Evolutionary conservation across 1,140 invertebrate genomes (phyloP), one percentile per base, ranked within the genome.

Genomic region (Apis laboriosa): DNA sequence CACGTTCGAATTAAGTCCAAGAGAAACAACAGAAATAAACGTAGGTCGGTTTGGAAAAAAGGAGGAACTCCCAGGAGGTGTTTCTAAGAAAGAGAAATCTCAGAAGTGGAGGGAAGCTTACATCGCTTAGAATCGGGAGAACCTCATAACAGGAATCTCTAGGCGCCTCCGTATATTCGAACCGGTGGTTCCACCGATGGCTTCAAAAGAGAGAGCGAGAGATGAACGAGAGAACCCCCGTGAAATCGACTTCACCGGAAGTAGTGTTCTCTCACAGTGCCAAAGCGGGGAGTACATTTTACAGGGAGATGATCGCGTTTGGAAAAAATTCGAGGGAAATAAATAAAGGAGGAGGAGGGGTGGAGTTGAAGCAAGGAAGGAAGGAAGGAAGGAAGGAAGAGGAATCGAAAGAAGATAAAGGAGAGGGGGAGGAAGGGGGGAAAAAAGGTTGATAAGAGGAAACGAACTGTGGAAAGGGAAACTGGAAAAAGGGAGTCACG

Each of bases 1-100:
- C 34, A 34, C 34, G 34, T 5, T 4, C 11, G 60, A 61, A n/a
- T 24, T 61, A 13, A 21, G n/a, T n/a, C 11, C n/a, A 12, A 11
- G 53, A 55, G 34, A 43, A 43, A 43, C 9, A 43, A 43, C 9
- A 15, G 9, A 12, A 12, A 24, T 63, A 24, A 24, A 24, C 12
- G n/a, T 7, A 13, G 2, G 11, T 24, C 34, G 34, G 34, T 43
- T 19, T 43, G 3, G 21, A 17, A 70, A 19, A 19, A 71, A 55
- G 0, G 49, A 3, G n/a, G 5, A 71, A 53, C 1, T 9, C 21
- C 12, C 15, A 0, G 43, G 21, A 11, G 5, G 5, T 15, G 8
- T 0, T 11, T 60, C 58, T 8, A 7, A 43, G 21, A 17, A 24
- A 70, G 49, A n/a, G 67, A 70, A 70, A 53, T 53, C 21, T 15